Percentiles rank a stretch among this genome's conserved stretches.
These are phyloP conservation scores for Procavia capensis DNA, from an alignment of 2,113 vertebrate species.

Conservation along the genomic window DNA sequence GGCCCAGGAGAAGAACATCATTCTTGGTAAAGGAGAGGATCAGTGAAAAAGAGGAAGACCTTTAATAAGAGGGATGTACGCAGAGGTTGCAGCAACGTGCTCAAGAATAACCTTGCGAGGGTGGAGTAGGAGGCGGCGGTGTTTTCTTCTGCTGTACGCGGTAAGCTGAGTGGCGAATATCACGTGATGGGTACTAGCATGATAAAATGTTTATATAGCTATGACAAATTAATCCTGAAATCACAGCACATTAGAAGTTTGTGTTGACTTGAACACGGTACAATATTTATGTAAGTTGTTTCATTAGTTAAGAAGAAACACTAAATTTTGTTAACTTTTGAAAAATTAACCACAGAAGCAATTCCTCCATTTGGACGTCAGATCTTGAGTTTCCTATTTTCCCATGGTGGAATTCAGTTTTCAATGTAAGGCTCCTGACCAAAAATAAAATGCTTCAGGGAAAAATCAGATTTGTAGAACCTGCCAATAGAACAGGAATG, in stretches of 20 bases:
- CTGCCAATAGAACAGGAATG: not conserved
- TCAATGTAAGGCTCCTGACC: conserved; percentile 54
- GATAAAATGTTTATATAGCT: not conserved
- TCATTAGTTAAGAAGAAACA: not conserved
- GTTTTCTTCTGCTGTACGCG: too few relatives aligned
- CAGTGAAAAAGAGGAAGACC: too few relatives aligned
- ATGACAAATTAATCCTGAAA: not conserved
- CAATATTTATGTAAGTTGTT: not conserved
- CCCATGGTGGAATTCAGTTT: conserved; percentile 44
- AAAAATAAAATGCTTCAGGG: conserved; percentile 41
- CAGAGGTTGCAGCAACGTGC: too few relatives aligned
- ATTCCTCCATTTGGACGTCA: not conserved
- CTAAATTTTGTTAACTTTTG: not conserved
- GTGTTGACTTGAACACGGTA: too few relatives aligned
- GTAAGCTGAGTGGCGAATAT: too few relatives aligned
- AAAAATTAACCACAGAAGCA: not conserved
- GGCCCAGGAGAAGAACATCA: too few relatives aligned
- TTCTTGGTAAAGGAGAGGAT: too few relatives aligned
- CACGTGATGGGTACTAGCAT: too few relatives aligned
- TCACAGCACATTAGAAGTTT: not conserved
- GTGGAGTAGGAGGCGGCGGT: too few relatives aligned
- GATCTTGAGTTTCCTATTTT: conserved; percentile 50
- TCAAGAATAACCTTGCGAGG: too few relatives aligned
- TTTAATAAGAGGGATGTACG: too few relatives aligned
- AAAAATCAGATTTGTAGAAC: conserved; percentile 47